Evolutionary conservation across 1,140 invertebrate species (phyloP).

Genomic region (Papilio helenus): DNA sequence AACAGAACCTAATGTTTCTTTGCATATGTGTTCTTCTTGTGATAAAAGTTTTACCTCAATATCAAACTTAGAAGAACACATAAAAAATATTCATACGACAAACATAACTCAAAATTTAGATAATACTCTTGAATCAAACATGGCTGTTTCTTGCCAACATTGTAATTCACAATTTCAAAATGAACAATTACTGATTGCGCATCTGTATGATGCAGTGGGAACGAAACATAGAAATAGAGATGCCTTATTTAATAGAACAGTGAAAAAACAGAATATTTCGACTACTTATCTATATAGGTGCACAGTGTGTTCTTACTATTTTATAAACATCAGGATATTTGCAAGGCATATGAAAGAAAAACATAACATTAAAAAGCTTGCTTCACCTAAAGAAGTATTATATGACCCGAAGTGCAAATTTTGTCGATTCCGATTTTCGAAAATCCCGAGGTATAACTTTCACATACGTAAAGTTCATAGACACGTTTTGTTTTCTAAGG

Average conservation of each 20-base stretch:
- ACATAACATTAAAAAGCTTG: slow-evolving; percentile 46
- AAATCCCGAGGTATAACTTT: slow-evolving; percentile 49
- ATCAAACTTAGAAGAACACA: too few relatives aligned
- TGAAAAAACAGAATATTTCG: neutral
- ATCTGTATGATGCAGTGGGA: slow-evolving; percentile 62
- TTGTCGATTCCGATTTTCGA: slow-evolving; percentile 45
- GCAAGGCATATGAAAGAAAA: slow-evolving; percentile 46
- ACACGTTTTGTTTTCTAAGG: slow-evolving; percentile 38
- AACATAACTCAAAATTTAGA: too few relatives aligned
- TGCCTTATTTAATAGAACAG: neutral
- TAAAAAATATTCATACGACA: too few relatives aligned
- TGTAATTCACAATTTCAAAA: slow-evolving; percentile 56
- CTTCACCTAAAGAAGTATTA: slow-evolving; percentile 41
- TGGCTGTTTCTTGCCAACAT: slow-evolving; percentile 57
- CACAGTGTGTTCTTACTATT: slow-evolving; percentile 51
- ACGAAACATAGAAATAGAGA: slow-evolving; percentile 42
- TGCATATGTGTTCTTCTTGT: too few relatives aligned
- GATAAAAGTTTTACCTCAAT: too few relatives aligned
- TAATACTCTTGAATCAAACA: neutral
- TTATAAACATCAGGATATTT: slow-evolving; percentile 41
- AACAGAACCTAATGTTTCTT: too few relatives aligned
- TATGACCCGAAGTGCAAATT: slow-evolving; percentile 56
- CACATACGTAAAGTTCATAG: slow-evolving; percentile 55
- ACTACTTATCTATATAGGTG: slow-evolving; percentile 37
- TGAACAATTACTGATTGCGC: slow-evolving; percentile 60